These are phyloP conservation scores for Hermetia illucens DNA, from an alignment of 1,140 invertebrate species.

Conservation along the genomic window DNA sequence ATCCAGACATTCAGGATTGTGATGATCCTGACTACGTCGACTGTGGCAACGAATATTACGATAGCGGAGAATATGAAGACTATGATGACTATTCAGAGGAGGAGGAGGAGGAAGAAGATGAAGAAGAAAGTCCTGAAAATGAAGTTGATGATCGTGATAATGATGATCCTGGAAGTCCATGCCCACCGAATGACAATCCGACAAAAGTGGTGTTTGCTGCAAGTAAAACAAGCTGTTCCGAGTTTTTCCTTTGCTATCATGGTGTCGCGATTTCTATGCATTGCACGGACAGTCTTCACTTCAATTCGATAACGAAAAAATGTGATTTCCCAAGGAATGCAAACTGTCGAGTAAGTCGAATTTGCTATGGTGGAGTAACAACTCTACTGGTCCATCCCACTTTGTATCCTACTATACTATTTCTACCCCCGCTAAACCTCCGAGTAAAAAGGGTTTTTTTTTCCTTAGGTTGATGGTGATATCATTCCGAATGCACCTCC, in stretches of 20 bases:
- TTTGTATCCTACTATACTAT: too few species aligned
- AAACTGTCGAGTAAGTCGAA: not conserved
- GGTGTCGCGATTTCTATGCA: not conserved
- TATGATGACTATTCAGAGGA: too few species aligned
- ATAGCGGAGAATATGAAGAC: too few species aligned
- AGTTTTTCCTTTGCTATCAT: conserved; percentile 1
- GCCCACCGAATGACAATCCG: not conserved
- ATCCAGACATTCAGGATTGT: too few species aligned
- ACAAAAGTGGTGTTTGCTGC: not conserved
- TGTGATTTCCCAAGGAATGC: not conserved
- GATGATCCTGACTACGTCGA: too few species aligned
- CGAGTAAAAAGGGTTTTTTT: not conserved
- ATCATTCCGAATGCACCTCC: not conserved
- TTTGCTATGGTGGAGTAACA: too few species aligned
- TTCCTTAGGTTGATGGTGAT: not conserved
- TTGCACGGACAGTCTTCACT: not conserved
- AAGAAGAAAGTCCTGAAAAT: too few species aligned
- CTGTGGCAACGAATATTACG: too few species aligned
- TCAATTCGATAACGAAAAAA: not conserved
- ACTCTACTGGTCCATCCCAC: too few species aligned
- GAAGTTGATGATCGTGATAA: not conserved
- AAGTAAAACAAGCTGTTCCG: not conserved
- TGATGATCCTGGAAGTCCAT: too few species aligned
- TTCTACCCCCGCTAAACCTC: too few species aligned
- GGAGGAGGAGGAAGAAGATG: too few species aligned